These are phyloP conservation scores for Dermochelys coriacea DNA, from an alignment of 2,797 vertebrate genomes.

Conservation along the genomic window DNA sequence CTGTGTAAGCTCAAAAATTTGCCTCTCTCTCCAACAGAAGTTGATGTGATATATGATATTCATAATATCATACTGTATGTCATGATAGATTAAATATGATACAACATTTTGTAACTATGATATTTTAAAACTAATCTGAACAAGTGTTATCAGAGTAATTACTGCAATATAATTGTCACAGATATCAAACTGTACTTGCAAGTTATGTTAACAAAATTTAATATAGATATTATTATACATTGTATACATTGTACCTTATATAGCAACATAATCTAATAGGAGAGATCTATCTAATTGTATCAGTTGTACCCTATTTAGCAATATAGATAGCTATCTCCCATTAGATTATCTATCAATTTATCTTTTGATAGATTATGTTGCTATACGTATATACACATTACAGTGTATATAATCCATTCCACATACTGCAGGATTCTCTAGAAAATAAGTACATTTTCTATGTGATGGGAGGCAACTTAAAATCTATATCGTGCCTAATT, in stretches of 20 bases:
- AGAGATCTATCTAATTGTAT: no score
- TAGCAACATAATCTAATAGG: no score
- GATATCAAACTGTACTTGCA: no score
- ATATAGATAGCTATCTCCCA: no score
- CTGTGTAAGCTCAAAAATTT: no score
- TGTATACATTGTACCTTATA: no score
- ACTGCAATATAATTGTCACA: no score
- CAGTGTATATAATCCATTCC: not conserved
- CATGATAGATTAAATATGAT: not conserved
- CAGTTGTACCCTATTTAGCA: no score
- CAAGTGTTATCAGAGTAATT: no score
- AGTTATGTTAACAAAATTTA: no score
- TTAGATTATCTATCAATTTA: no score
- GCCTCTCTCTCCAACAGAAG: not conserved
- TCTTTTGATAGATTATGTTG: not conserved
- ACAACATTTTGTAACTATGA: accelerated
- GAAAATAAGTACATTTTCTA: not conserved
- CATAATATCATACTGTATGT: not conserved
- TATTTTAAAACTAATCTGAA: not conserved
- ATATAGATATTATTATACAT: no score
- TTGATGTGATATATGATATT: not conserved
- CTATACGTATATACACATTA: accelerated
- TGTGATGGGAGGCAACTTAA: not conserved
- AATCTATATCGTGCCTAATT: not conserved
- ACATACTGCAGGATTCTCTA: not conserved